Percentiles rank a stretch among this genome's conserved stretches.
Evolutionary conservation across 1,140 invertebrate genomes (phyloP).

Genomic region (Dreissena polymorpha): DNA sequence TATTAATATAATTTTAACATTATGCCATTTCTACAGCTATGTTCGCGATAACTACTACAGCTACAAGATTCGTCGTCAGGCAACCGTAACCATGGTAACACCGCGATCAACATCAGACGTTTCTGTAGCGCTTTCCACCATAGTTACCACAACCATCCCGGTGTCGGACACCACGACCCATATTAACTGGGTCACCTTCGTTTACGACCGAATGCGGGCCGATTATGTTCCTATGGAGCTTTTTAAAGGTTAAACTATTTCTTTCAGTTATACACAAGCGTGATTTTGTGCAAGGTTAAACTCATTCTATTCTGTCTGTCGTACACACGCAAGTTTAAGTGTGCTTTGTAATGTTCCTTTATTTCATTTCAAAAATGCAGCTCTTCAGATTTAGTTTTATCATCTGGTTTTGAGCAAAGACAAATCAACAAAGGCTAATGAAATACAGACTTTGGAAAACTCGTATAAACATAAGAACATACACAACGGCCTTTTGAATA

Average conservation of each 20-base stretch:
- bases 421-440: too few relatives aligned
- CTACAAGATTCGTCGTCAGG: conserved; percentile 16
- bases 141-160: not conserved
- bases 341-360: not conserved
- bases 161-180: conserved; percentile 15
- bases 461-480: too few relatives aligned
- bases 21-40: conserved; percentile 1
- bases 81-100: conserved; percentile 1
- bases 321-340: not conserved
- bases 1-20: too few relatives aligned
- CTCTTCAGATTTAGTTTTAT: too few relatives aligned
- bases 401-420: too few relatives aligned
- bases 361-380: not conserved
- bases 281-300: not conserved
- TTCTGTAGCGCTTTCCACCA: not conserved
- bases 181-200: conserved; percentile 17
- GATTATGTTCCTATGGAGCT: conserved; percentile 37
- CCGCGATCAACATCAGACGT: too few relatives aligned
- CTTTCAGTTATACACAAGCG: not conserved
- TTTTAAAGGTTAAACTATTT: conserved; percentile 14
- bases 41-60: conserved; percentile 29
- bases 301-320: not conserved
- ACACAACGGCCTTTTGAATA: too few relatives aligned
- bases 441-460: too few relatives aligned
- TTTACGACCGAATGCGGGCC: conserved; percentile 29